A percentile compares a stretch with the other conserved stretches of the same genome.
Evolutionary conservation across 1,140 invertebrate genomes (phyloP).

Genomic region (Gryon sp.): DNA sequence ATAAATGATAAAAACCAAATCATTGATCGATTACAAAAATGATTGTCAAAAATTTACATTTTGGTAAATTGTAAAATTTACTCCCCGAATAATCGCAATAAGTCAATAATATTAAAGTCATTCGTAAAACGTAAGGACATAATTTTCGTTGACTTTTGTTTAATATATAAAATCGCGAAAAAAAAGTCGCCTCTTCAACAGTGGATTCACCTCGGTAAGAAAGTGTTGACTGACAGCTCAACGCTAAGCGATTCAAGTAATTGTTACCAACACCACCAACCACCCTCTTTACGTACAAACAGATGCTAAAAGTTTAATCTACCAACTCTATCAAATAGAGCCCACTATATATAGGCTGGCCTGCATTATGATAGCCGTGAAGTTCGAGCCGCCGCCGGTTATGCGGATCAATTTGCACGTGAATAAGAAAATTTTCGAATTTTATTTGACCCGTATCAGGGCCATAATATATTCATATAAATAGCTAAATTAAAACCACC

Average conservation of each 20-base stretch:
- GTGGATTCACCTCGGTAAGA: conserved; percentile 46
- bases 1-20: neutral
- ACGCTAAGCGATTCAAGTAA: conserved; percentile 55
- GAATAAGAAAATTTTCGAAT: conserved; percentile 50
- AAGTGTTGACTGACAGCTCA: conserved; percentile 60
- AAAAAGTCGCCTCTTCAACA: conserved; percentile 26
- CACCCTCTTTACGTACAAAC: conserved; percentile 55
- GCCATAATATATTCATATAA: conserved; percentile 11
- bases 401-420: conserved; percentile 62
- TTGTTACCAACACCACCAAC: conserved; percentile 61
- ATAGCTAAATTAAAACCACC: conserved; percentile 19
- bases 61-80: too few species aligned
- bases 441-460: conserved; percentile 44
- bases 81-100: too few species aligned
- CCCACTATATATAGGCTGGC: conserved; percentile 48
- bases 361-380: conserved; percentile 55
- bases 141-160: conserved; percentile 4
- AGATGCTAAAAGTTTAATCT: conserved; percentile 62
- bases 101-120: too few species aligned
- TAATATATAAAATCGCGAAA: neutral
- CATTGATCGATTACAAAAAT: too few species aligned
- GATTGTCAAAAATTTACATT: too few species aligned
- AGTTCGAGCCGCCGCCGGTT: conserved; percentile 27
- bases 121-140: conserved; percentile 23
- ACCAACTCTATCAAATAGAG: conserved; percentile 61